Evolutionary conservation across 2,797 vertebrate genomes (phyloP), one percentile per base, ranked within the genome.

Genomic region (Selene dorsalis): DNA sequence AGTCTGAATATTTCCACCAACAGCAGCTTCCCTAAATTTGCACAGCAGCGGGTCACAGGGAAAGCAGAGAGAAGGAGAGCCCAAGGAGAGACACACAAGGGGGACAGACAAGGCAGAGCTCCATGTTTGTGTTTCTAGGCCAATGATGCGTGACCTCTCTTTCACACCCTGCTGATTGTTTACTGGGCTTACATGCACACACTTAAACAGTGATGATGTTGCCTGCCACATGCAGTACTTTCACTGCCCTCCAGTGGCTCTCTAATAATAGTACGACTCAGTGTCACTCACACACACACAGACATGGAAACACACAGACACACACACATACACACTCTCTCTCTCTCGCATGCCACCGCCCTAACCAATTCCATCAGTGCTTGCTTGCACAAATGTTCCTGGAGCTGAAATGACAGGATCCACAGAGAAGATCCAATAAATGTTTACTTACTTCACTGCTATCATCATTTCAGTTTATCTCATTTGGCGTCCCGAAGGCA

Each of bases 201-300:
- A 76, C 77, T 82, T 78, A 69, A 83, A 72, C 77, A 35, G 58
- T 26, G 61, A 86, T 69, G 79, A 82, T 79, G 72, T 71, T 74
- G 62, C 39, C 77, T 62, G 75, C 74, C 64, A 88, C 88, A 79
- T 26, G 11, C 2, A 92, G 90, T 88, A 86, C 92, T 92, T 90
- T 92, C 91, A 94, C 91, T 95, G 93, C 94, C 95, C 93, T 93
- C 94, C 92, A 93, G 93, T 95, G 95, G 94, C 82, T 84, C 71
- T 68, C 81, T 78, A 74, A 80, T 82, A 89, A 87, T 84, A 87
- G 80, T 86, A 88, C 88, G 24, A 57, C 48, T 84, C 58, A 18
- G 45, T 77, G 50, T 70, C 74, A 35, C 63, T 18, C 65, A n/a
- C 64, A 14, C 35, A 11, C 56, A 30, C 59, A 32, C 62, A 13